phyloP scores from a whole-genome alignment of 2,113 vertebrate species.

The Tilapia sparmanii region DNA sequence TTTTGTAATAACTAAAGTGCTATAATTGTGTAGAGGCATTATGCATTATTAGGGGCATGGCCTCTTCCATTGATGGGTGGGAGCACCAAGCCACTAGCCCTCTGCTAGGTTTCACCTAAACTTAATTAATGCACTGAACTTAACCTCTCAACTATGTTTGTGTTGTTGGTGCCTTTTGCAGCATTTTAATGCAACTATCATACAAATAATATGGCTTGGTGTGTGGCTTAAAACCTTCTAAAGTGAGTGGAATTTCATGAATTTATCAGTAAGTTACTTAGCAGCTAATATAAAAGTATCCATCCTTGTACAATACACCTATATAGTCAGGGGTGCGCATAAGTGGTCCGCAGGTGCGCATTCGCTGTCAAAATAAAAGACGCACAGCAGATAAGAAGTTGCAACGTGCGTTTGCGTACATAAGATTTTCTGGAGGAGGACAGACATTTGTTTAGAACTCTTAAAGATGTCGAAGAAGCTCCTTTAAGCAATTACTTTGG shows the following conservation, averaged over 20 bases:
- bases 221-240: background rate
- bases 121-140: background rate
- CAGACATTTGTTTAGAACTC: background rate
- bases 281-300: background rate
- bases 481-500: fast-evolving
- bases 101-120: background rate
- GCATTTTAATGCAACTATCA: background rate
- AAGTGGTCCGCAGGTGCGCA: background rate
- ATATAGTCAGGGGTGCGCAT: background rate
- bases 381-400: fast-evolving
- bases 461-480: background rate
- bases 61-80: background rate
- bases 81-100: background rate
- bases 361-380: background rate
- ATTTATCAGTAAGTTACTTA: background rate
- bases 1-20: background rate
- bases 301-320: background rate
- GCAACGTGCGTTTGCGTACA: fast-evolving
- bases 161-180: background rate
- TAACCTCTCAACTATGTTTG: background rate
- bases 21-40: background rate
- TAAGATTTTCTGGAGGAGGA: background rate
- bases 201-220: background rate
- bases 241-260: background rate
- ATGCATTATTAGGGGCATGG: background rate